Evolutionary conservation across 1,140 invertebrate genomes (phyloP), one percentile per base, ranked within the genome.

Genomic region (Drosophila lini): DNA sequence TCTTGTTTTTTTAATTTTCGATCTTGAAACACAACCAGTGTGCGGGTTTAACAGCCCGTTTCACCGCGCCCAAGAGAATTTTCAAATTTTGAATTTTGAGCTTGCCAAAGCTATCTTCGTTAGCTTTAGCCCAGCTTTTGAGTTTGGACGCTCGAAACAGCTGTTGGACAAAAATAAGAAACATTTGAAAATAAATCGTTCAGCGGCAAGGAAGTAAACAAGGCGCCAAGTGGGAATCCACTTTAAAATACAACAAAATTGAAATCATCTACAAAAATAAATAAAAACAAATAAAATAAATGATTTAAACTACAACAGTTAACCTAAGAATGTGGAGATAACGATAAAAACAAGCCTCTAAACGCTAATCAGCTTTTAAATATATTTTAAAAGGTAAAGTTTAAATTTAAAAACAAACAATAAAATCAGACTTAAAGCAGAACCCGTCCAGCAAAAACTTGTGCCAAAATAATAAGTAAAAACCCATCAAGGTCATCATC

Each of bases 181-280:
- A 77, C 86, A 90, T 90, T 90, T 90, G 45, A 90, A 90, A 90
- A 73, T 55, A 90, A 90, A 80, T 57, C 86, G 85, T 85, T 81
- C 73, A 82, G 68, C 76, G 69, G 67, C 55, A 75, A 81, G 80
- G 86, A 90, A 83, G 78, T 74, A 38, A 78, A 82, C 11, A 50
- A 36, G 9, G 36, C 50, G 45, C 19, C 25, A 32, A 15, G 41
- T 32, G 38, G 31, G 36, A 3, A 25, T 4, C 32, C 16, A 0
- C 11, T 36, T 8, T 5, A 40, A 56, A 7, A 36, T 10, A 25
- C 15, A 34, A 38, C 10, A 5, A 42, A 11, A 25, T 34, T 13
- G 1, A n/a, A 32, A 25, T 11, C 15, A 42, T 34, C 5, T 2
- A 32, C 0, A 31, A 34, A 11, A 60, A 9, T 25, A 3, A 25